These are phyloP conservation scores for Cephus pygmeus DNA, from an alignment of 2,888 invertebrate genomes.

Conservation along the genomic window DNA sequence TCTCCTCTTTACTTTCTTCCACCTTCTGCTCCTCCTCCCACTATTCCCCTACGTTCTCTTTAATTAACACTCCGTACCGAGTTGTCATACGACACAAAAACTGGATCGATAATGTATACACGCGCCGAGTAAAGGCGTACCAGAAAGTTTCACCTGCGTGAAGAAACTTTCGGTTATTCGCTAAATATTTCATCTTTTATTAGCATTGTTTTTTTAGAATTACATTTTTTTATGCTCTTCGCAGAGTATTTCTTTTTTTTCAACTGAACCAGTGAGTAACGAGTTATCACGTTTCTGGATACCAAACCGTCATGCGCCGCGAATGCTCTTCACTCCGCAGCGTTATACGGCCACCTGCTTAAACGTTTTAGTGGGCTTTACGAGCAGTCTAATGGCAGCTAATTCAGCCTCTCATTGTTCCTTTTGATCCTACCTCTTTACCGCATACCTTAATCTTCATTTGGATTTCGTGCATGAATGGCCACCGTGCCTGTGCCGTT, in stretches of 20 bases:
- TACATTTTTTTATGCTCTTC: neutral
- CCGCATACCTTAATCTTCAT: neutral
- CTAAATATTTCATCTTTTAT: neutral
- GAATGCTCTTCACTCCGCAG: neutral
- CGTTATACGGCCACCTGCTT: neutral
- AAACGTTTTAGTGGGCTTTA: neutral
- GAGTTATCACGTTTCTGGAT: neutral
- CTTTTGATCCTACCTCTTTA: neutral
- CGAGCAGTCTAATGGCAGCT: neutral
- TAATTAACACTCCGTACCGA: conserved; percentile 55
- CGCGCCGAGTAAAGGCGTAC: conserved; percentile 4
- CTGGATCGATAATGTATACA: conserved; percentile 45
- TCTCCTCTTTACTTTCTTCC: neutral
- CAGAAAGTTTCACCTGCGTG: conserved; percentile 1
- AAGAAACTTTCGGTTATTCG: neutral
- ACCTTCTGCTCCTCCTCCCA: neutral
- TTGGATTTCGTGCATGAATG: neutral
- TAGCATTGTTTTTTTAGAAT: too few species aligned
- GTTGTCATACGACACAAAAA: conserved; percentile 57
- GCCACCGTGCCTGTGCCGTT: neutral
- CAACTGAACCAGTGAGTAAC: neutral
- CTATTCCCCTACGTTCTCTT: conserved; percentile 21
- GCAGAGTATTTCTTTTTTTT: neutral
- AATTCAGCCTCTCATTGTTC: neutral
- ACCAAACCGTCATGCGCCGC: neutral